Conservation (phyloP, 2,797 vertebrate species). For the Danio choprae region DNA sequence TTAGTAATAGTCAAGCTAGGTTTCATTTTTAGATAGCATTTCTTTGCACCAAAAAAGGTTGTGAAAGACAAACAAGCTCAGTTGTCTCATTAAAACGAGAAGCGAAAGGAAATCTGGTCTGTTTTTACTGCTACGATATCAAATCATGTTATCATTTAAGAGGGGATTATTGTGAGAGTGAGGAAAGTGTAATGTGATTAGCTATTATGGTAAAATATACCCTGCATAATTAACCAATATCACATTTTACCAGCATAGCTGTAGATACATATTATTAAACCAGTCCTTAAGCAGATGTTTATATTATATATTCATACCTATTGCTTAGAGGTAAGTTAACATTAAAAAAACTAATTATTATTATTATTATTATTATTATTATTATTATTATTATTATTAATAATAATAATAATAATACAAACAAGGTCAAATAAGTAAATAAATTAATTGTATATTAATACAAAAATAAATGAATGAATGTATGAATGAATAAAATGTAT, state of each 20-base stretch:
- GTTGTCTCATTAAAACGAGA: constrained; percentile 4
- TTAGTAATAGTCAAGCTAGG: background rate
- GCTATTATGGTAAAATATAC: background rate
- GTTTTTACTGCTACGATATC: background rate
- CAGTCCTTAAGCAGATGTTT: too few species aligned
- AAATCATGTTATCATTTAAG: background rate
- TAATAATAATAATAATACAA: too few species aligned
- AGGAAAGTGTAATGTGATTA: background rate
- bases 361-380: too few species aligned
- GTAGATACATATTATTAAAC: too few species aligned
- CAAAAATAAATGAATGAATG: too few species aligned
- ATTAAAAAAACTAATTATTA: too few species aligned
- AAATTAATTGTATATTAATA: too few species aligned
- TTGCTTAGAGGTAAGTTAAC: too few species aligned
- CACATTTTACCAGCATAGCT: background rate
- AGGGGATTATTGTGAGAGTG: background rate
- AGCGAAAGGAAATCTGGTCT: background rate
- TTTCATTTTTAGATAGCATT: background rate
- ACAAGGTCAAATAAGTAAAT: too few species aligned
- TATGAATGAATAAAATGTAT: too few species aligned
- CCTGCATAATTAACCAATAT: background rate
- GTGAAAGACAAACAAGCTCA: background rate
- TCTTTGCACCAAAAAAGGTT: background rate
- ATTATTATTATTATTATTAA: too few species aligned
- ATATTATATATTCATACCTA: too few species aligned